Conservation (phyloP, 2,113 vertebrate species). For the Sebastes fasciatus region DNA sequence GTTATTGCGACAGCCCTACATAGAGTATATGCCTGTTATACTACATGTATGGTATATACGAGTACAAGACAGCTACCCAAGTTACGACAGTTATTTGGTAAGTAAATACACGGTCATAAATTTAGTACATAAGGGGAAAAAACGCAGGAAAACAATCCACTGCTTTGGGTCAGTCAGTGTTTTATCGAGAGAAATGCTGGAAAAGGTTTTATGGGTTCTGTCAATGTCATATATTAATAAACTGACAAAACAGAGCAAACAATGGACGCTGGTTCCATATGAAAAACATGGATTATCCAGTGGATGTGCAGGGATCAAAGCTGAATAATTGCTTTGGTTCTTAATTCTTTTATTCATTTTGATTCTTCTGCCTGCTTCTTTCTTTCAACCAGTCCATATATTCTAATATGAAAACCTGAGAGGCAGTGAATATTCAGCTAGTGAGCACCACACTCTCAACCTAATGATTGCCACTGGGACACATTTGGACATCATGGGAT, state of each 20-base stretch:
- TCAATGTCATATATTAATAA: conserved; percentile 72
- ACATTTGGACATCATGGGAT: conserved; percentile 56
- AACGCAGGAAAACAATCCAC: not conserved
- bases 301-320: conserved; percentile 55
- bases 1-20: no score
- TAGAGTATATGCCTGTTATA: no score
- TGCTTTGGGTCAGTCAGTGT: no score
- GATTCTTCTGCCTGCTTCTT: conserved; percentile 35
- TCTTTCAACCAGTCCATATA: conserved; percentile 44
- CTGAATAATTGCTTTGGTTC: conserved; percentile 62
- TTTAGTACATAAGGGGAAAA: not conserved
- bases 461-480: conserved; percentile 78
- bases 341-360: conserved; percentile 59
- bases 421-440: conserved; percentile 26
- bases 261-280: conserved; percentile 59
- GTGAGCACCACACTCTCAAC: conserved; percentile 65
- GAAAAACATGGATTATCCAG: conserved; percentile 74
- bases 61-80: not conserved
- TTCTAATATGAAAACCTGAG: conserved; percentile 37
- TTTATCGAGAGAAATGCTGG: no score
- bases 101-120: conserved; percentile 28
- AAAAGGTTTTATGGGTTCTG: no score
- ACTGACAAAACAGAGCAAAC: conserved; percentile 69
- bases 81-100: conserved; percentile 1
- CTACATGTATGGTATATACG: not conserved